Base-by-base conservation (phyloP, 1,140 invertebrate species). In the Galleria mellonella region DNA sequence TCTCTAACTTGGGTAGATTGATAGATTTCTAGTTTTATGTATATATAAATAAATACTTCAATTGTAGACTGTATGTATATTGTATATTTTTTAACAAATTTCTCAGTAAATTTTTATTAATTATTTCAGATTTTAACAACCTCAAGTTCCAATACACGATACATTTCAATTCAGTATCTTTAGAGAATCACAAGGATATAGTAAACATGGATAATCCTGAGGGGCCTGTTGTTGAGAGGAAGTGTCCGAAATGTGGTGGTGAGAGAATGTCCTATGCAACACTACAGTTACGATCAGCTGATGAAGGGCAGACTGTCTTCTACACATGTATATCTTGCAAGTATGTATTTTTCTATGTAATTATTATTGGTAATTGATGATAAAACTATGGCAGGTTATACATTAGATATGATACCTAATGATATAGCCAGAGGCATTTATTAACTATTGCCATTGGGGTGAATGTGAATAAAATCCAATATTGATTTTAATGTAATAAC, bases 281-380 rank as follows among this genome's bases (percentile, higher is more conserved):
- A 0, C 83, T 97, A 33, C 98, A 99, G 77, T 89, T 98, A 0
- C 87, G 98, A 68, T 98, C 97, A 4, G 97, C 97, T 29, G 98
- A 99, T 92, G 98, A 99, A 93, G 98, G 98, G 0, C 98, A 99
- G 86, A 99, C 98, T 9, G 96, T 99, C 3, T 99, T 99, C 85
- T 99, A 97, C 58, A 97, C 96, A 2, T 99, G 98, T 88, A 91
- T 93, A 12, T 93, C 95, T 67, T 99, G 98, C 94, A 94, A 94
- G 93, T 95, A 90, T 71, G 87, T 81, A 47, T 28, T 13, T 51
- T 46, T 50, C 9, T 2, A 9, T 37, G 14, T 37, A 9, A 17
- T 9, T 9, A 4, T 37, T 37, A 37, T 8, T 37, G 12, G 2
- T 15, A 4, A 17, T 15, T 15, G 33, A 32, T 12, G 13, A 11